Base-by-base conservation (phyloP, 2,888 invertebrate genomes). In the Rhodophaea formosa region DNA sequence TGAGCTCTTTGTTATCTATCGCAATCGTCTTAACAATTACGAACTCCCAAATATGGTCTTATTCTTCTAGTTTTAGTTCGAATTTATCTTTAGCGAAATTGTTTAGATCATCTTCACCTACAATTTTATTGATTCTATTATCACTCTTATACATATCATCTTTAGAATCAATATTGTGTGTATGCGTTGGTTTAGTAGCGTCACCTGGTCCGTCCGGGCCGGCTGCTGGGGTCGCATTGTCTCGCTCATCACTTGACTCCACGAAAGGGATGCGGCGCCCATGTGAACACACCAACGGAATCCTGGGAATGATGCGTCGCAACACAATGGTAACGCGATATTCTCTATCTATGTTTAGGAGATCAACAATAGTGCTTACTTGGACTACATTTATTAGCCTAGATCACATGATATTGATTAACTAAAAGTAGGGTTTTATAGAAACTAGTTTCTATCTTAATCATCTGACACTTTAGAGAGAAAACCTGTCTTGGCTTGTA, bases 221-320 rank as follows among this genome's bases (percentile, higher is more conserved):
- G 81, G 81, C 83, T 80, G 84, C 82, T 83, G 88, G 86, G 80
- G 74, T 65, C 72, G 72, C 74, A 76, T 84, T 85, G 82, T 84
- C 76, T 74, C 70, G 74, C 79, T 76, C 86, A 83, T 88, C 90
- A 89, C 90, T 89, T 89, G 90, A 88, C 89, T 87, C 86, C 77
- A 75, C 81, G 82, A 87, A 88, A 89, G 89, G 90, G 90, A 88
- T 89, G 88, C 80, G 77, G 69, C 75, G 72, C 77, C 77, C 84
- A 81, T 88, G 88, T 80, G 87, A 86, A 88, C 80, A 64, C 39
- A 68, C 77, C 79, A 83, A 85, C 87, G 84, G 86, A 77, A 81
- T 82, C 84, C 79, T 82, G 83, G 79, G 84, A 82, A 79, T 71
- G 74, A 76, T 79, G 82, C 80, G 76, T 79, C 74, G 71, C 74